Evolutionary conservation across 2,888 invertebrate genomes (phyloP).

Genomic region (Blera fallax): DNA sequence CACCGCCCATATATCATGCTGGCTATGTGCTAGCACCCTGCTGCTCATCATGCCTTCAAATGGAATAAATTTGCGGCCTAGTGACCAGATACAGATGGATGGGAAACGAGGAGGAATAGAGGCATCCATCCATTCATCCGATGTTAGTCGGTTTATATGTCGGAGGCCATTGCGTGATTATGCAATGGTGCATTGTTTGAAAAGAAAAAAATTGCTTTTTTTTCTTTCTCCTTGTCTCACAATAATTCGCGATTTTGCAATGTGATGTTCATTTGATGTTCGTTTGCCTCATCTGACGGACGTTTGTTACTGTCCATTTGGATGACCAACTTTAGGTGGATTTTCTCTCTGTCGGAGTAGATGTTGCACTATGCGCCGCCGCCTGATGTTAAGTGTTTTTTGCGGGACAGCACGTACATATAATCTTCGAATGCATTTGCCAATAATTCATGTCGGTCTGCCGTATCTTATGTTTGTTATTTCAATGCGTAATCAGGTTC

Average conservation of each 20-base stretch:
- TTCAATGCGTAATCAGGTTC: conserved; percentile 56
- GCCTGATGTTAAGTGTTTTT: conserved; percentile 13
- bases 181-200: conserved; percentile 71
- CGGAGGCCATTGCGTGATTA: conserved; percentile 73
- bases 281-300: conserved; percentile 63
- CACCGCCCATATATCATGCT: conserved; percentile 63
- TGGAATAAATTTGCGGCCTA: conserved; percentile 70
- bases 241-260: conserved; percentile 63
- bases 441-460: conserved; percentile 66
- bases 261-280: conserved; percentile 61
- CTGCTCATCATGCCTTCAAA: conserved; percentile 51
- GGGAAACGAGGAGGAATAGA: conserved; percentile 15
- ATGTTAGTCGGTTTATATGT: conserved; percentile 72
- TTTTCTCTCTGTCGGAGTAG: conserved; percentile 21
- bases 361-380: conserved; percentile 26
- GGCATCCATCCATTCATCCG: conserved; percentile 67
- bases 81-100: conserved; percentile 65
- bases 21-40: conserved; percentile 7
- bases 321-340: conserved; percentile 60
- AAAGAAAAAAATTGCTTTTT: conserved; percentile 1
- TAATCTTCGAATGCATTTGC: conserved; percentile 53
- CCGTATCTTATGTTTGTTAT: conserved; percentile 46
- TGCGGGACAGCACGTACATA: conserved; percentile 39
- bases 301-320: conserved; percentile 19
- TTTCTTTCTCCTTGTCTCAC: conserved; percentile 18